Percentiles rank a stretch among this genome's conserved stretches.
Evolutionary conservation across 2,113 vertebrate species (phyloP).

Genomic region (Menidia beryllina): DNA sequence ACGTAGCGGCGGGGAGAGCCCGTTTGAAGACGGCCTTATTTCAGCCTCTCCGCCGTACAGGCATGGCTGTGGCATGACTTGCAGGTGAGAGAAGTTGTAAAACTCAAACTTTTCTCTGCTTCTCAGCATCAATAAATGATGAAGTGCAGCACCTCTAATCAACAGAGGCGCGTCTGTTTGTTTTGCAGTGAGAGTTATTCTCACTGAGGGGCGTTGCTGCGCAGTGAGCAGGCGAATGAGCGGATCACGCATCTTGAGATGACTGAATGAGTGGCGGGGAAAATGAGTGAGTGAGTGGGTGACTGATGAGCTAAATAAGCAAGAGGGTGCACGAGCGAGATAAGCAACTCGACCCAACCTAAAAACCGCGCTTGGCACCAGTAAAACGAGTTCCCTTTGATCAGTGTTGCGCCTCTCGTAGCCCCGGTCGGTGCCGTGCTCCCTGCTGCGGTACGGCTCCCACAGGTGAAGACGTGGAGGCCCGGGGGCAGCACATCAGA

Average conservation of each 20-base stretch:
- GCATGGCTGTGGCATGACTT: slow-evolving; percentile 6
- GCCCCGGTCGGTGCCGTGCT: slow-evolving; percentile 41
- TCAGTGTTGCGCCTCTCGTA: slow-evolving; percentile 51
- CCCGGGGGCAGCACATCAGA: slow-evolving; percentile 68
- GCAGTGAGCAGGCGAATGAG: slow-evolving; percentile 31
- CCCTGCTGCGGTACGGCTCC: slow-evolving; percentile 70
- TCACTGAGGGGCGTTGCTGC: slow-evolving; percentile 41
- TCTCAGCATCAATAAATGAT: slow-evolving; percentile 52
- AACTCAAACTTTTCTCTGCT: slow-evolving; percentile 39
- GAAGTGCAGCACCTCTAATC: slow-evolving; percentile 40
- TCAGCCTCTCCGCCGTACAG: slow-evolving; percentile 1
- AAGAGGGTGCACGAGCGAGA: slow-evolving; percentile 55
- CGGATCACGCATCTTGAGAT: slow-evolving; percentile 41
- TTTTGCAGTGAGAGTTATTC: slow-evolving; percentile 22
- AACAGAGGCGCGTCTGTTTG: slow-evolving; percentile 14
- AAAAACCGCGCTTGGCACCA: slow-evolving; percentile 53
- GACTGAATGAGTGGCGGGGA: slow-evolving; percentile 41
- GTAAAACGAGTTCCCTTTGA: slow-evolving; percentile 71
- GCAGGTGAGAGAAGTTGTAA: slow-evolving; percentile 22
- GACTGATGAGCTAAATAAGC: slow-evolving; percentile 55
- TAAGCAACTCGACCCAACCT: slow-evolving; percentile 67
- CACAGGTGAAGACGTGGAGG: slow-evolving; percentile 60
- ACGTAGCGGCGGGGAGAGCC: background rate
- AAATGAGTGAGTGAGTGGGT: slow-evolving; percentile 33
- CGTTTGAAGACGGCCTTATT: background rate